phyloP scores from a whole-genome alignment of 2,113 vertebrate species.

The Echinops telfairi region DNA sequence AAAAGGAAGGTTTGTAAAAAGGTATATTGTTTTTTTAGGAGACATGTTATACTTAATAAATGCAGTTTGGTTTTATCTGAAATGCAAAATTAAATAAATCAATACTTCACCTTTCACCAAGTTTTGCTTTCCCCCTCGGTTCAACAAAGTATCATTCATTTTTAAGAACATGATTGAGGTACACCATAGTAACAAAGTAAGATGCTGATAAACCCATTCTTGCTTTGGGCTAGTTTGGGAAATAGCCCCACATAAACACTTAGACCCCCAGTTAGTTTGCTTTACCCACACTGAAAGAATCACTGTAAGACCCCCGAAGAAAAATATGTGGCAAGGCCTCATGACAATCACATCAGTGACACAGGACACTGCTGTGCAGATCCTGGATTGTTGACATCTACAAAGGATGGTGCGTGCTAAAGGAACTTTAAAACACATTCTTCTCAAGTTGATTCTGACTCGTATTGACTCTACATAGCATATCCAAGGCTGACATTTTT shows the following conservation, averaged over 20 bases:
- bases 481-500: no score
- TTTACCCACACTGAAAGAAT: constrained; percentile 33
- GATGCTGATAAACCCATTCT: neutral
- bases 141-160: neutral
- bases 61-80: neutral
- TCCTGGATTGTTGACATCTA: neutral
- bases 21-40: neutral
- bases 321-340: neutral
- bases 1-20: neutral
- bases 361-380: neutral
- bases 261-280: neutral
- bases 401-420: neutral
- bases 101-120: neutral
- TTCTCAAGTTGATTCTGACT: no score
- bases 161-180: constrained; percentile 26
- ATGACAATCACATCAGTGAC: neutral
- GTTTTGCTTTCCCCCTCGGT: neutral
- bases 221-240: constrained; percentile 26
- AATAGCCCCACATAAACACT: neutral
- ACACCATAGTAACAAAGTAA: neutral
- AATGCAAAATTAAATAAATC: neutral
- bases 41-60: neutral
- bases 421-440: neutral
- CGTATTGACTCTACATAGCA: no score
- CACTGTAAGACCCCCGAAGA: neutral